Evolutionary conservation across 2,797 vertebrate genomes (phyloP), one percentile per base, ranked within the genome.

Genomic region (Poecilia gillii): DNA sequence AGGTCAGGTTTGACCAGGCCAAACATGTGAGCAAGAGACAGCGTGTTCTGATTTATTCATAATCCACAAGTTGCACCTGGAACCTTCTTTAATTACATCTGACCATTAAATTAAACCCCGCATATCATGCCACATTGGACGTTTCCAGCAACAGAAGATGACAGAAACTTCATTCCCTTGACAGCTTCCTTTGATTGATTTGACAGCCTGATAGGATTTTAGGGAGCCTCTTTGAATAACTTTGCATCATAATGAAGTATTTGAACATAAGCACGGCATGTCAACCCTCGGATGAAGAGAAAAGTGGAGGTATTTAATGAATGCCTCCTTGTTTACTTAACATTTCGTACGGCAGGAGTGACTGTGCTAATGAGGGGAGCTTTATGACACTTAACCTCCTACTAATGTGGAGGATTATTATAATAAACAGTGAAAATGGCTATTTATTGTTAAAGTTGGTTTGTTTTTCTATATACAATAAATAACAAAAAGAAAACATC

Each of bases 231-330:
- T n/a, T 78, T 82, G 82, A 80, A 89, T 88, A 89, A 80, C 76
- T 90, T 90, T 88, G 79, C 85, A 89, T 90, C 64, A 57, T 83
- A 86, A 87, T 88, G 46, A 81, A 51, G 57, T 82, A 78, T 68
- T 82, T 71, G 73, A 14, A 33, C 6, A 64, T 72, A 43, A 33
- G 6, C 28, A 46, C 49, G 43, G 33, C 28, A 39, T 46, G 72
- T 82, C 74, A 70, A 41, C 46, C 43, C 9, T 73, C 59, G 39
- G n/a, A 13, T 23, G 57, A 41, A 73, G 18, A 81, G 11, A 78
- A 64, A 84, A 33, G 23, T 71, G 47, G 13, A 66, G 64, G 20
- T 39, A 1, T 36, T 68, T 45, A 14, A 46, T 5, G 13, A 28
- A 68, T 68, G 36, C 25, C 25, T 45, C 9, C 41, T 45, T 47